phyloP scores from a whole-genome alignment of 2,888 invertebrate species.

The Mythimna pallens region DNA sequence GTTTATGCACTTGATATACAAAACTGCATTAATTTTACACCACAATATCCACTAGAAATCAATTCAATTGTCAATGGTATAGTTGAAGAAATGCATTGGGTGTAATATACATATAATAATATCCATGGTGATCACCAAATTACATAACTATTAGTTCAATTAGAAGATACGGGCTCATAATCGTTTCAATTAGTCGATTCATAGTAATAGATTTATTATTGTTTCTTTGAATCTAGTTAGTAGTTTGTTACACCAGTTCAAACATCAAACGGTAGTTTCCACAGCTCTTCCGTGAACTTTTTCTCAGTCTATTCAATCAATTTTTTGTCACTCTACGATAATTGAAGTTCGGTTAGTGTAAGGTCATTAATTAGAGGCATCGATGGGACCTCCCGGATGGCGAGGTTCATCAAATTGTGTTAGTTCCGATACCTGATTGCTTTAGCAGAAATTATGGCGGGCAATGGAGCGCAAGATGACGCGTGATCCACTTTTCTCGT shows the following conservation, averaged over 20 bases:
- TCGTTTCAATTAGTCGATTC: constrained; percentile 34
- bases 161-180: constrained; percentile 32
- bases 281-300: constrained; percentile 61
- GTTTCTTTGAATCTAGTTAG: constrained; percentile 38
- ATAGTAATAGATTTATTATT: constrained; percentile 40
- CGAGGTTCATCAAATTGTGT: constrained; percentile 48
- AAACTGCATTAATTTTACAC: no score
- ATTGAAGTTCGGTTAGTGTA: constrained; percentile 56
- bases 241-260: constrained; percentile 42
- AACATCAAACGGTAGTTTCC: constrained; percentile 60
- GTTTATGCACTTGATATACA: no score
- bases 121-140: constrained; percentile 11
- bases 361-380: constrained; percentile 59
- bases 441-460: constrained; percentile 19
- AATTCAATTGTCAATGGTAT: constrained; percentile 5
- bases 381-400: constrained; percentile 49
- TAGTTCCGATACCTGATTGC: constrained; percentile 35
- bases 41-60: no score
- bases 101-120: background rate
- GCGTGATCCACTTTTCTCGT: constrained; percentile 24
- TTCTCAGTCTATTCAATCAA: constrained; percentile 60
- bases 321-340: constrained; percentile 57
- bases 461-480: constrained; percentile 26
- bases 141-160: constrained; percentile 18
- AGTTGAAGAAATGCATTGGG: background rate